Evolutionary conservation across 2,797 vertebrate genomes (phyloP).

Genomic region (Lutra lutra): DNA sequence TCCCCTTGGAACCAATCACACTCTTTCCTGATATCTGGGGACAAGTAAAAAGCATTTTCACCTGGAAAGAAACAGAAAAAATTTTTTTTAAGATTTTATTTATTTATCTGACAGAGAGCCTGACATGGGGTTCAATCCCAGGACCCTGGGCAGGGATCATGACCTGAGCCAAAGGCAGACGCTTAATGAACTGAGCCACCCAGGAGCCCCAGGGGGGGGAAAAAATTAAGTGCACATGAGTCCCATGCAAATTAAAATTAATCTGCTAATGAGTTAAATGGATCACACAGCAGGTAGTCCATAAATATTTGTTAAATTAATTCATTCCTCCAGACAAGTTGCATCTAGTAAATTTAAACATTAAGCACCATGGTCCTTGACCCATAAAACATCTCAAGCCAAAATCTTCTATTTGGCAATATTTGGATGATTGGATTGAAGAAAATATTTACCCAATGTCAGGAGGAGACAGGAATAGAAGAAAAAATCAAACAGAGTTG

Average conservation of each 20-base stretch:
- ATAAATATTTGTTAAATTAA: neutral
- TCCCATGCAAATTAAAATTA: neutral
- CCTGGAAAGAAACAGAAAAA: conserved; percentile 84
- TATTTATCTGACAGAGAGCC: neutral
- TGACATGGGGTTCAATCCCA: neutral
- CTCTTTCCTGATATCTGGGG: conserved; percentile 91
- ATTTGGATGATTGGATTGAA: neutral
- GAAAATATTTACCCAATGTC: neutral
- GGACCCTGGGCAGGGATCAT: neutral
- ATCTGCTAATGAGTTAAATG: neutral
- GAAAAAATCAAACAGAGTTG: neutral
- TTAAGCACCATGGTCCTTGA: neutral
- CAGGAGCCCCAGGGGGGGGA: neutral
- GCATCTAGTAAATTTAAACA: neutral
- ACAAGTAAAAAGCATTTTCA: conserved; percentile 93
- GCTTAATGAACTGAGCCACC: neutral
- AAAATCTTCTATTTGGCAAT: neutral
- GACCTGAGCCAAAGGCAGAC: neutral
- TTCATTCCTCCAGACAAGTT: neutral
- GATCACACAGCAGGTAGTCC: neutral
- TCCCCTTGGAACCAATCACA: conserved; percentile 93
- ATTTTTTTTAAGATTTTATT: neutral
- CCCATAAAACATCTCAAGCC: neutral
- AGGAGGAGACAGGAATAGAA: neutral
- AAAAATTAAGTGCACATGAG: neutral